phyloP scores from a whole-genome alignment of 2,113 vertebrate species.

The Anser brachyrhynchus region DNA sequence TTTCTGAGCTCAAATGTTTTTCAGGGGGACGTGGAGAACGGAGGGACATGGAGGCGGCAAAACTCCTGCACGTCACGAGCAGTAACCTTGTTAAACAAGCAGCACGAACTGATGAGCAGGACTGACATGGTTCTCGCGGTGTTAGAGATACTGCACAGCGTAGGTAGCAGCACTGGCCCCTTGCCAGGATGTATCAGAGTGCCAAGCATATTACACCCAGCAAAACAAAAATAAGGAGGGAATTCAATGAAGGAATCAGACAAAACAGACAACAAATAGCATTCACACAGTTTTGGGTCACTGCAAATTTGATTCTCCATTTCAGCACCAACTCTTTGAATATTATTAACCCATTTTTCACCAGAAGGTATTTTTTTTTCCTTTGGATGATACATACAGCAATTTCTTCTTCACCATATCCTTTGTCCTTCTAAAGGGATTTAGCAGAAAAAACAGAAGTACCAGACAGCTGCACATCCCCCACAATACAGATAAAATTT shows the following conservation, averaged over 20 bases:
- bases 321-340: neutral
- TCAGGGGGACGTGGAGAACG: neutral
- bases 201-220: neutral
- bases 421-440: conserved; percentile 69
- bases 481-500: conserved; percentile 75
- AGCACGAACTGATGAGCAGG: neutral
- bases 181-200: neutral
- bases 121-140: neutral
- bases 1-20: neutral
- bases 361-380: neutral
- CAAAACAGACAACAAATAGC: neutral
- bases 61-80: neutral
- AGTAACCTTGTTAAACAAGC: conserved; percentile 6
- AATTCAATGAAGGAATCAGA: neutral
- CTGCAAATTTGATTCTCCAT: neutral
- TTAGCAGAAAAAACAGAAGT: conserved; percentile 62
- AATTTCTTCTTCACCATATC: conserved; percentile 6
- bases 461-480: conserved; percentile 67
- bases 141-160: neutral
- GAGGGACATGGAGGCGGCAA: neutral
- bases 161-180: conserved; percentile 3
- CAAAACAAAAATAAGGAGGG: neutral
- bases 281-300: neutral
- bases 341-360: neutral
- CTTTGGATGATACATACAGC: neutral